These are phyloP conservation scores for Salmo trutta DNA, from an alignment of 2,797 vertebrate genomes.

Conservation along the genomic window DNA sequence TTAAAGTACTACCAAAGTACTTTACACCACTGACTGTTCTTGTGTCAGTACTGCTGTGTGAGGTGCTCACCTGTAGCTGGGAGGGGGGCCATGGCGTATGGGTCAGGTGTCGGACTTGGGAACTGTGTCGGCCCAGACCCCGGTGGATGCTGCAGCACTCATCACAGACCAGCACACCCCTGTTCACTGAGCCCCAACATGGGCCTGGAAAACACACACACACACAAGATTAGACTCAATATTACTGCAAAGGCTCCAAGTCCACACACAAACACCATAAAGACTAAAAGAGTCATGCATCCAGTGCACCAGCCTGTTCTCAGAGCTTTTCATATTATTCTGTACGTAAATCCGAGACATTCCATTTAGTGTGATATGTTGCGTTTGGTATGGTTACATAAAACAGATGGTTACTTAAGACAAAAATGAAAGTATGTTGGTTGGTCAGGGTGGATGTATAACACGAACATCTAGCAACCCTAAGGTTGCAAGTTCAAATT, in stretches of 20 bases:
- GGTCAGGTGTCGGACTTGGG: slow-evolving; percentile 94
- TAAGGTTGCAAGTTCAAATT: no score
- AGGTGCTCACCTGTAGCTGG: slow-evolving; percentile 85
- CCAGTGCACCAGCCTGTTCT: no score
- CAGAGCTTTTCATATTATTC: no score
- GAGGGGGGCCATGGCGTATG: slow-evolving; percentile 91
- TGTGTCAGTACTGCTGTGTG: background rate
- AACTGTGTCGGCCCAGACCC: slow-evolving; percentile 95
- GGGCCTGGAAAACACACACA: slow-evolving; percentile 76
- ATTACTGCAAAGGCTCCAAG: background rate
- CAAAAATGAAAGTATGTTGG: no score
- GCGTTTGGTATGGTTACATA: no score
- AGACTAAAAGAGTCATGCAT: background rate
- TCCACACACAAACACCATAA: background rate
- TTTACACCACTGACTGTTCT: background rate
- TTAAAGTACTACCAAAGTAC: no score
- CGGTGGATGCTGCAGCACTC: slow-evolving; percentile 98
- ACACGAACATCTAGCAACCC: no score
- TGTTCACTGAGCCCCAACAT: slow-evolving; percentile 94
- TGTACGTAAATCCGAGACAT: no score
- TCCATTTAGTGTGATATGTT: no score
- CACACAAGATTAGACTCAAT: background rate
- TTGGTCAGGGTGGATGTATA: no score
- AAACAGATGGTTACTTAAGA: no score
- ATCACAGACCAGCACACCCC: slow-evolving; percentile 94